phyloP scores from a whole-genome alignment of 2,797 vertebrate genomes.

The Ara ararauna region DNA sequence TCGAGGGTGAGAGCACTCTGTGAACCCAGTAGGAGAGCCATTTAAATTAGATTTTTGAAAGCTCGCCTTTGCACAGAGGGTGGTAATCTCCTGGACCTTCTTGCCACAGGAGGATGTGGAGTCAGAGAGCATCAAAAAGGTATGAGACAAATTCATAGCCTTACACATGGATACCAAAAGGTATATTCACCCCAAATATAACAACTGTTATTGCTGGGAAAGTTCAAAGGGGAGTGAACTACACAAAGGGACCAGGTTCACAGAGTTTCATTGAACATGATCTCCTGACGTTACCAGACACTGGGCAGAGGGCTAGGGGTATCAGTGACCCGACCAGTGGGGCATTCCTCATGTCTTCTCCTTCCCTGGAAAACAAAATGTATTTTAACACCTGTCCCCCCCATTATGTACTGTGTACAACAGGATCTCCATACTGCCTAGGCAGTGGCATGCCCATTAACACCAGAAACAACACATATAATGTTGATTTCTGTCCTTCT shows the following conservation, averaged over 20 bases:
- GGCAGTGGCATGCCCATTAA: neutral
- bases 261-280: neutral
- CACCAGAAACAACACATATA: neutral
- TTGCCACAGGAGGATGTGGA: neutral
- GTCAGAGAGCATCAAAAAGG: neutral
- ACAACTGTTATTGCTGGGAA: neutral
- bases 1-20: neutral
- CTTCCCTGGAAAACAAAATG: neutral
- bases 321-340: neutral
- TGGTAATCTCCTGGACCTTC: neutral
- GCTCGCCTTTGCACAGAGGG: neutral
- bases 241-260: neutral
- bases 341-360: neutral
- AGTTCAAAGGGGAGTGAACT: neutral
- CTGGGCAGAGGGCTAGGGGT: neutral
- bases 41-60: neutral
- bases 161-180: neutral
- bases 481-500: neutral
- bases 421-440: neutral
- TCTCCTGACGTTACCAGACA: neutral
- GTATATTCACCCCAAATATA: neutral
- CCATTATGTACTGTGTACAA: neutral
- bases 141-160: neutral
- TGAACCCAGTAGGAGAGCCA: neutral
- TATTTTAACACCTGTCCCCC: neutral